Evolutionary conservation across 2,113 vertebrate species (phyloP), one percentile per base, ranked within the genome.

Genomic region (Scytalopus superciliaris): DNA sequence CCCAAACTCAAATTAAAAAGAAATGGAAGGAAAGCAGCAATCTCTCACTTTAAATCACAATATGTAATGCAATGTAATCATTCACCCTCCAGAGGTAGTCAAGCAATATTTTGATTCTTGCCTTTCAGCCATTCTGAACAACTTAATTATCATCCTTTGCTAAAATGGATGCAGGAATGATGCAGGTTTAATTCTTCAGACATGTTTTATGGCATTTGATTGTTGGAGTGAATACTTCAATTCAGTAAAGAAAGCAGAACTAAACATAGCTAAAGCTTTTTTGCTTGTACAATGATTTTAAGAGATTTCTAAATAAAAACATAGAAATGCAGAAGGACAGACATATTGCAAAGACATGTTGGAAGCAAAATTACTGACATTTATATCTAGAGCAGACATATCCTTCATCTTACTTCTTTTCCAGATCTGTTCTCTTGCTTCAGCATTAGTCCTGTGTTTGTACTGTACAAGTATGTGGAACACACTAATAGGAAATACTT

Each of bases 301-400:
- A 69, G 70, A 78, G 40, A 68, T 89, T 72, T 87, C 84, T 91
- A 87, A 76, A 55, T 39, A 88, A 80, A n/a, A 89, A 49, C 56
- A 84, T 0, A 15, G 73, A 85, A 90, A 80, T 44, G n/a, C 28
- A 88, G 49, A 64, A 92, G 42, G 47, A 90, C 53, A 73, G 47
- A 90, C 53, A 73, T 83, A 69, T 14, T 73, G 75, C 73, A 94
- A 91, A 91, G 87, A 91, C 22, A n/a, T 5, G 23, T 35, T 81
- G 69, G 60, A 96, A 91, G 66, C 49, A 94, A 88, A 97, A 90
- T 64, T 89, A 96, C 87, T 90, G 94, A 85, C 52, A 94, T 93
- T 80, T 91, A n/a, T 30, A 87, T 79, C 76, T 12, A 45, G 14
- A 96, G 75, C 90, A 94, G 83, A 92, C 37, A 88, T 37, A 66